phyloP scores from a whole-genome alignment of 2,113 vertebrate species.

The Falcunculus frontatus region DNA sequence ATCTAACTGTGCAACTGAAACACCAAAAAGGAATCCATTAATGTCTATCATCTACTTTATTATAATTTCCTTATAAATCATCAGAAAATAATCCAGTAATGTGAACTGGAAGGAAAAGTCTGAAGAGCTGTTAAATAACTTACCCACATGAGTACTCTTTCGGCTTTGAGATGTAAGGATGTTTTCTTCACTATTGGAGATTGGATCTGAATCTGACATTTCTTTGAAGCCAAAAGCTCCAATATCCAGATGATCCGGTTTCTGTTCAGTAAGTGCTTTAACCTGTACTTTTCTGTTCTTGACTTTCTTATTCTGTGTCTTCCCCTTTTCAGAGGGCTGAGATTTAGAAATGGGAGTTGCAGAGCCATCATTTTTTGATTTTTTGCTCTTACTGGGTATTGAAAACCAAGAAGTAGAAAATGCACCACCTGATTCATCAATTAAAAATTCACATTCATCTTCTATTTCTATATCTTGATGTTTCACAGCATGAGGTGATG shows the following conservation, averaged over 20 bases:
- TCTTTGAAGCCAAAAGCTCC: background rate
- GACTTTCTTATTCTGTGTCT: background rate
- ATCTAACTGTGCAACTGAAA: background rate
- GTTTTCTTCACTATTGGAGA: background rate
- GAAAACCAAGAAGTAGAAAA: slow-evolving; percentile 51
- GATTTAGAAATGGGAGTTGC: background rate
- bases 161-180: background rate
- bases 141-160: background rate
- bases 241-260: background rate
- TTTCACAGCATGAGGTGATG: background rate
- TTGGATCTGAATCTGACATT: background rate
- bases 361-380: background rate
- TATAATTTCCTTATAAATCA: background rate
- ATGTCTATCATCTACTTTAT: background rate
- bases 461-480: background rate
- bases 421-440: slow-evolving; percentile 55
- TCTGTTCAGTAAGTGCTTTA: background rate
- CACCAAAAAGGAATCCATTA: background rate
- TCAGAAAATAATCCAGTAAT: background rate
- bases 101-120: background rate
- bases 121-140: background rate
- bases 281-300: background rate
- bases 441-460: slow-evolving; percentile 72
- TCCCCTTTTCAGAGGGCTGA: background rate
- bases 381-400: slow-evolving; percentile 28